phyloP scores from a whole-genome alignment of 1,140 invertebrate species.

The Dendrolimus kikuchii region DNA sequence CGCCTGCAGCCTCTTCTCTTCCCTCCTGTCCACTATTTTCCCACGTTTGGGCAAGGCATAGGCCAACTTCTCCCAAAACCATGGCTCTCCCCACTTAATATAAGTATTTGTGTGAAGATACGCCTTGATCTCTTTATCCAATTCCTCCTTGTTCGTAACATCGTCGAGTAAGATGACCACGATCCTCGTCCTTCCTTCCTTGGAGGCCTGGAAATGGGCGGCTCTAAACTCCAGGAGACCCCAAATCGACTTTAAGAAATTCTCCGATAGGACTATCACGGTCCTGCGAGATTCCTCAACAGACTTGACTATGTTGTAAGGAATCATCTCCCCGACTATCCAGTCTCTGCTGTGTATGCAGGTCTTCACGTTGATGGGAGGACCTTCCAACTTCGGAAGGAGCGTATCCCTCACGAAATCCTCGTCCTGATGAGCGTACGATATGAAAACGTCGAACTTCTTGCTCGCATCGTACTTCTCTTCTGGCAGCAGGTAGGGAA shows the following conservation, averaged over 20 bases:
- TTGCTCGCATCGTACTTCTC: background rate
- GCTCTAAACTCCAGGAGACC: slow-evolving; percentile 86
- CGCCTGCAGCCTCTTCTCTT: no score
- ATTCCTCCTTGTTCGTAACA: slow-evolving; percentile 74
- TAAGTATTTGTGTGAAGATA: slow-evolving; percentile 92
- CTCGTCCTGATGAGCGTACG: slow-evolving; percentile 10
- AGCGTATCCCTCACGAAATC: background rate
- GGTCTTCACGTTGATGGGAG: background rate
- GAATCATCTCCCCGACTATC: slow-evolving; percentile 11
- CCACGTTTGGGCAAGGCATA: slow-evolving; percentile 74
- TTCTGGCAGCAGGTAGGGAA: background rate
- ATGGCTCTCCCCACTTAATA: slow-evolving; percentile 86
- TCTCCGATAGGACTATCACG: slow-evolving; percentile 85
- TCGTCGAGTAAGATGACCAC: slow-evolving; percentile 87
- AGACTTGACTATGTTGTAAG: slow-evolving; percentile 61
- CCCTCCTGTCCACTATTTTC: no score
- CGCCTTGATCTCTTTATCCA: slow-evolving; percentile 83
- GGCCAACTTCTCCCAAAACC: slow-evolving; percentile 89
- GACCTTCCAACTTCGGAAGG: slow-evolving; percentile 5
- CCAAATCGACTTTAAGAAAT: slow-evolving; percentile 90
- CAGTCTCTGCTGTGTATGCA: slow-evolving; percentile 16
- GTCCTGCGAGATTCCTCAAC: slow-evolving; percentile 86
- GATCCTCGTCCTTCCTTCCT: slow-evolving; percentile 80
- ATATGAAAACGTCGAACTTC: slow-evolving; percentile 11
- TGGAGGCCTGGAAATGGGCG: slow-evolving; percentile 83